Evolutionary conservation across 1,140 invertebrate species (phyloP).

Genomic region (Philotrypesis tridentata): DNA sequence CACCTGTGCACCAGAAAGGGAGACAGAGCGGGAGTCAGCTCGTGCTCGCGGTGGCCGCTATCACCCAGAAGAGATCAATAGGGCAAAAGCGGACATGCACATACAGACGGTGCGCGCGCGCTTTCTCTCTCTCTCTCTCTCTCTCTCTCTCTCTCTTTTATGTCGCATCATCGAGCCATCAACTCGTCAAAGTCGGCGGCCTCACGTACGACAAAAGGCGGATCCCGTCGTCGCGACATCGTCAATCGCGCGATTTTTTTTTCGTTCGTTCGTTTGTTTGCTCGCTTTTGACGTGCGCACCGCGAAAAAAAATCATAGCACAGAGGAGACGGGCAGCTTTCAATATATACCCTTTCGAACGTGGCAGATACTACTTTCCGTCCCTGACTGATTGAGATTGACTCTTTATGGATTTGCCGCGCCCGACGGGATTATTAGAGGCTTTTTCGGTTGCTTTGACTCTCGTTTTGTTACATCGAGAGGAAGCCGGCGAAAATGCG

Average conservation of each 20-base stretch:
- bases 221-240: constrained; percentile 13
- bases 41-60: neutral
- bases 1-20: neutral
- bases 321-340: constrained; percentile 3
- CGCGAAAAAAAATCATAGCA: constrained; percentile 7
- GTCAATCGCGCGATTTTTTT: neutral
- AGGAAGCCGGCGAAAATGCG: too few species aligned
- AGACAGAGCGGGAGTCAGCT: neutral
- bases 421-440: neutral
- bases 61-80: neutral
- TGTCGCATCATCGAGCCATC: constrained; percentile 20
- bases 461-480: too few species aligned
- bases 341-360: neutral
- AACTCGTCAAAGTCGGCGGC: constrained; percentile 28
- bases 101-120: neutral
- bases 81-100: neutral
- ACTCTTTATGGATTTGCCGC: neutral
- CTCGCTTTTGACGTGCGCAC: neutral
- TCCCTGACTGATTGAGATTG: neutral
- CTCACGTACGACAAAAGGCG: constrained; percentile 12
- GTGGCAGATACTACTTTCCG: neutral
- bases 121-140: constrained; percentile 2
- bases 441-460: neutral
- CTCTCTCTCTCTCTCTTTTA: constrained; percentile 21
- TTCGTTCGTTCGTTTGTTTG: neutral